Conservation (phyloP, 1,140 invertebrate genomes). For the Drosophila oshimai region DNA sequence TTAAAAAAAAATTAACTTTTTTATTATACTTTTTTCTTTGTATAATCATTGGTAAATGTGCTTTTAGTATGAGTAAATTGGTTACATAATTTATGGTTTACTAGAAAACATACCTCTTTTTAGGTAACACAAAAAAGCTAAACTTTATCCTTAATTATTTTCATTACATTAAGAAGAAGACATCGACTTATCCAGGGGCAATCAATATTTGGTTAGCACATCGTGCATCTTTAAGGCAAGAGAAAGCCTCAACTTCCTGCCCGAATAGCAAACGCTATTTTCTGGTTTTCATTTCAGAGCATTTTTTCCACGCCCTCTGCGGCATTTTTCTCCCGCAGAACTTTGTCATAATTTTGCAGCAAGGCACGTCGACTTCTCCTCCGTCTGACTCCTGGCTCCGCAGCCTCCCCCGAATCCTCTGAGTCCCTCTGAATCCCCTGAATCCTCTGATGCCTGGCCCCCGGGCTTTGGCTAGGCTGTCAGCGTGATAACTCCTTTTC, state of each 20-base stretch:
- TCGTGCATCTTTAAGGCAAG: slow-evolving; percentile 11
- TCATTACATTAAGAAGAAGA: background rate
- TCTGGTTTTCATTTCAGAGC: slow-evolving; percentile 21
- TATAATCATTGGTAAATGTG: too few relatives aligned
- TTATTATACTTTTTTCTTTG: too few relatives aligned
- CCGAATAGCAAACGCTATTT: background rate
- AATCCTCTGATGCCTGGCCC: slow-evolving; percentile 6
- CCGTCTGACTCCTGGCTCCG: background rate
- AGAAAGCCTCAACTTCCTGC: background rate
- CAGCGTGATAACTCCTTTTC: slow-evolving; percentile 78
- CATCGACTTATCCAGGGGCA: background rate
- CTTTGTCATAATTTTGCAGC: slow-evolving; percentile 70
- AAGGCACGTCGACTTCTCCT: slow-evolving; percentile 41
- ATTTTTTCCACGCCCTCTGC: slow-evolving; percentile 22
- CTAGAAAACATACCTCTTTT: too few relatives aligned
- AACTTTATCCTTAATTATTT: too few relatives aligned
- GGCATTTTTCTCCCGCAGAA: slow-evolving; percentile 62
- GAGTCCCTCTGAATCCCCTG: background rate
- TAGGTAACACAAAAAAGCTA: too few relatives aligned
- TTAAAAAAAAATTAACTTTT: background rate
- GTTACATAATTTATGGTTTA: too few relatives aligned
- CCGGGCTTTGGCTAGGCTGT: slow-evolving; percentile 49
- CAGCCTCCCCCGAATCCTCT: background rate
- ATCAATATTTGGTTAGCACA: slow-evolving; percentile 10
- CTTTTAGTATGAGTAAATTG: background rate